These are phyloP conservation scores for Hetaerina americana DNA, from an alignment of 1,140 invertebrate species.

Conservation along the genomic window DNA sequence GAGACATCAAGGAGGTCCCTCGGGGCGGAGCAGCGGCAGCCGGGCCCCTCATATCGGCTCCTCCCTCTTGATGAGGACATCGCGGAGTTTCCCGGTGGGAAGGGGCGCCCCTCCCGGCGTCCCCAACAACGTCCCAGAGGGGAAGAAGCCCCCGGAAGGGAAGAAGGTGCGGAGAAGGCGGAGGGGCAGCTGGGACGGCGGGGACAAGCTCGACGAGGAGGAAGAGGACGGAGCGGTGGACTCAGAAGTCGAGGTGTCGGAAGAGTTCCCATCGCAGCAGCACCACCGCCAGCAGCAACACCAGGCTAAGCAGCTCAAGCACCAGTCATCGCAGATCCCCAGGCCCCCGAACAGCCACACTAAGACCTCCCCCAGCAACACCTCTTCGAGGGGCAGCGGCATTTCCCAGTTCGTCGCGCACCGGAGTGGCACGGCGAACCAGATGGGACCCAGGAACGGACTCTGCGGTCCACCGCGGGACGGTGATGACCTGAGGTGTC, in stretches of 20 bases:
- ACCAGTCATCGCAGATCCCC: background rate
- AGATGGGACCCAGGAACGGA: background rate
- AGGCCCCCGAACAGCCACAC: background rate
- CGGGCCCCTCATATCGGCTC: slow-evolving; percentile 11
- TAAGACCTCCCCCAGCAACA: background rate
- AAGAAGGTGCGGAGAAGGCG: background rate
- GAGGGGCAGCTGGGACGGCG: slow-evolving; percentile 10
- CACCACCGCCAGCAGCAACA: slow-evolving; percentile 25
- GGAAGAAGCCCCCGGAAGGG: background rate
- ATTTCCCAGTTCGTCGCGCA: background rate
- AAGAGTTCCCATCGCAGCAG: no score
- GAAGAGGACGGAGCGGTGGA: slow-evolving; percentile 18
- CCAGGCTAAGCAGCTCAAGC: slow-evolving; percentile 13
- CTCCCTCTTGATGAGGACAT: slow-evolving; percentile 31
- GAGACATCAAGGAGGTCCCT: background rate
- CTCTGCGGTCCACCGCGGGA: background rate
- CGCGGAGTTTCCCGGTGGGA: slow-evolving; percentile 36
- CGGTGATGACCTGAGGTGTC: background rate
- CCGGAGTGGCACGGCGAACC: background rate
- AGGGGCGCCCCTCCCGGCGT: background rate
- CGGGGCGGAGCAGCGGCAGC: background rate
- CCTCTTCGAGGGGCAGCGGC: no score
- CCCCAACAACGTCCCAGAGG: slow-evolving; percentile 22
- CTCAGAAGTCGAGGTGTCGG: slow-evolving; percentile 17
- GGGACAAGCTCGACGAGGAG: slow-evolving; percentile 24